These are phyloP conservation scores for Pimpla rufipes DNA, from an alignment of 2,888 invertebrate species.

Conservation along the genomic window DNA sequence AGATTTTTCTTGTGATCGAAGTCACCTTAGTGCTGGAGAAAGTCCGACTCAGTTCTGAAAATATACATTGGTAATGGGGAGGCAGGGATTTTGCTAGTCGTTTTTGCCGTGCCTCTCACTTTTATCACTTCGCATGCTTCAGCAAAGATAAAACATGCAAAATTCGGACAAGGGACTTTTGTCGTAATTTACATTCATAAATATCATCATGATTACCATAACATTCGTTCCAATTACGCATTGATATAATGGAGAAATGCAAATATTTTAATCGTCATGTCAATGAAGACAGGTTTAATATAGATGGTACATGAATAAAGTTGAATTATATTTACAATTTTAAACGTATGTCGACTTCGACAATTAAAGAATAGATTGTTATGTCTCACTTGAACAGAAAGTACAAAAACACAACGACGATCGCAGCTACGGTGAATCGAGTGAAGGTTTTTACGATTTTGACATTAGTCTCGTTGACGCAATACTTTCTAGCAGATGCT, in stretches of 20 bases:
- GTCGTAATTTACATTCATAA: neutral
- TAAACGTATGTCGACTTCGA: neutral
- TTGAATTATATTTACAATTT: neutral
- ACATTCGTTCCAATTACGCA: neutral
- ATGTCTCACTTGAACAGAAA: slow-evolving; percentile 44
- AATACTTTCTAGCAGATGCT: slow-evolving; percentile 78
- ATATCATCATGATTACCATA: neutral
- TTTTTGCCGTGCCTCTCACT: slow-evolving; percentile 17
- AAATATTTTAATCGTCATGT: neutral
- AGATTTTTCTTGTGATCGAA: neutral
- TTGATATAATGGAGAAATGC: neutral
- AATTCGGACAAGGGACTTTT: neutral
- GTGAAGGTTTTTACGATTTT: slow-evolving; percentile 73
- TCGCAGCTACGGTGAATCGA: slow-evolving; percentile 56
- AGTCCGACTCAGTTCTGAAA: slow-evolving; percentile 21
- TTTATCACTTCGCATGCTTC: neutral
- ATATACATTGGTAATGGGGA: slow-evolving; percentile 10
- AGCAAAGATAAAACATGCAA: neutral
- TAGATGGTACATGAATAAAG: neutral
- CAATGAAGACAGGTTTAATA: neutral
- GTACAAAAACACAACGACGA: slow-evolving; percentile 30
- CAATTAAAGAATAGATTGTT: neutral
- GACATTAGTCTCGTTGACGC: slow-evolving; percentile 74
- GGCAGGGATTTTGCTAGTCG: slow-evolving; percentile 5
- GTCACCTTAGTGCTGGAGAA: slow-evolving; percentile 36